These are phyloP conservation scores for Dastarcus helophoroides DNA, from an alignment of 2,888 invertebrate genomes.

Conservation along the genomic window DNA sequence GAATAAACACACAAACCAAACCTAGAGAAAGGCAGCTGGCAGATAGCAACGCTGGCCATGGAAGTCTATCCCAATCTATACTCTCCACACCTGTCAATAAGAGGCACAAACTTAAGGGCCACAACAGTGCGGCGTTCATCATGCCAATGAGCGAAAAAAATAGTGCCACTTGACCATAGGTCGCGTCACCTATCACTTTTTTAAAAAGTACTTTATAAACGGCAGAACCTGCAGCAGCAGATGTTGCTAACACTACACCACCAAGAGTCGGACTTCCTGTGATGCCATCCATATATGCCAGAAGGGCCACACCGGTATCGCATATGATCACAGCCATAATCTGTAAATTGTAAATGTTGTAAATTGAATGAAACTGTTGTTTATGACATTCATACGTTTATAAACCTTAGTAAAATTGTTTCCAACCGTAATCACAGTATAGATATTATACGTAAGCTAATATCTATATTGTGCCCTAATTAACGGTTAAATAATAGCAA, in stretches of 20 bases:
- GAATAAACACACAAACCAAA: conserved; percentile 30
- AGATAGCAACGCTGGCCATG: conserved; percentile 75
- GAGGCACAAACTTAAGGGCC: conserved; percentile 82
- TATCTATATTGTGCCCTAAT: no score
- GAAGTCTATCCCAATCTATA: conserved; percentile 70
- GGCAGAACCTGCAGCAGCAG: conserved; percentile 85
- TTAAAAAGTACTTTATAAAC: conserved; percentile 92
- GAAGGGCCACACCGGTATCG: conserved; percentile 84
- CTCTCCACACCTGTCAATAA: conserved; percentile 80
- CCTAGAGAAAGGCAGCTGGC: conserved; percentile 71
- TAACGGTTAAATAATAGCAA: no score
- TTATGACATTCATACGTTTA: no score
- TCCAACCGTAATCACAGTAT: no score
- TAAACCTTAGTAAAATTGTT: no score
- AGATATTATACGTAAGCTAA: no score
- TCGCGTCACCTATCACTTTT: conserved; percentile 87
- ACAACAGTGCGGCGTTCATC: conserved; percentile 75
- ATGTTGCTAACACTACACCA: conserved; percentile 80
- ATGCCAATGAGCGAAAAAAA: conserved; percentile 88
- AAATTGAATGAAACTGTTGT: no score
- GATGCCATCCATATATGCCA: conserved; percentile 94
- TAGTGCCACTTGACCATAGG: conserved; percentile 82
- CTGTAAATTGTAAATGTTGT: conserved; percentile 49
- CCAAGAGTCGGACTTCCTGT: conserved; percentile 81
- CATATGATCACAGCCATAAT: conserved; percentile 91